These are phyloP conservation scores for Cephalotes varians DNA, from an alignment of 2,888 invertebrate species.

Conservation along the genomic window DNA sequence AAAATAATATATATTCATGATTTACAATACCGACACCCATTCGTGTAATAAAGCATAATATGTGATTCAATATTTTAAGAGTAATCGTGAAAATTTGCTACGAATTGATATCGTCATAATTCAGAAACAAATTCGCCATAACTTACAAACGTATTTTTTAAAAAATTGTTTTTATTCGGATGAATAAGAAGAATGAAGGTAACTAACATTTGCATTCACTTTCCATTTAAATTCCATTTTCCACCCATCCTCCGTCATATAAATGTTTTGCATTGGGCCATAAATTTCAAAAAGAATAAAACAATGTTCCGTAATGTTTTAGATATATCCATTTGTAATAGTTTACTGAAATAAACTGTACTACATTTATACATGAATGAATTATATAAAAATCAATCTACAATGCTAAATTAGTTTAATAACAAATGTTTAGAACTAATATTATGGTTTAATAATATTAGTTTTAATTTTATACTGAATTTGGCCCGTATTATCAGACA, in stretches of 20 bases:
- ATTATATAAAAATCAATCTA: background rate
- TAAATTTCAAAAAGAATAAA: constrained; percentile 47
- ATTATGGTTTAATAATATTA: no score
- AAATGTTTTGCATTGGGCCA: constrained; percentile 37
- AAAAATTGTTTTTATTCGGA: constrained; percentile 36
- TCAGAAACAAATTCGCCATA: background rate
- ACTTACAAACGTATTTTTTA: constrained; percentile 12
- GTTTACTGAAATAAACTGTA: background rate
- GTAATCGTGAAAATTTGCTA: background rate
- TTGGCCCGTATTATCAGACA: no score
- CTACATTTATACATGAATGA: background rate
- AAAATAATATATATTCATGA: background rate
- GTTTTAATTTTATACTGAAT: no score
- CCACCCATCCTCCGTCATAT: background rate
- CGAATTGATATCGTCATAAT: constrained; percentile 14
- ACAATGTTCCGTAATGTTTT: background rate
- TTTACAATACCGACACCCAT: background rate
- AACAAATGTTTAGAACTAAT: no score
- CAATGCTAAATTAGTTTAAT: background rate
- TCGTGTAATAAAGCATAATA: background rate
- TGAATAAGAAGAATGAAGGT: constrained; percentile 42
- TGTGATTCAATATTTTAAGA: background rate
- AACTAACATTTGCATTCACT: constrained; percentile 51
- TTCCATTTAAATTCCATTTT: constrained; percentile 53
- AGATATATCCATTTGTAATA: constrained; percentile 29